phyloP scores from a whole-genome alignment of 2,888 invertebrate species.

The Drosophila prostipennis region DNA sequence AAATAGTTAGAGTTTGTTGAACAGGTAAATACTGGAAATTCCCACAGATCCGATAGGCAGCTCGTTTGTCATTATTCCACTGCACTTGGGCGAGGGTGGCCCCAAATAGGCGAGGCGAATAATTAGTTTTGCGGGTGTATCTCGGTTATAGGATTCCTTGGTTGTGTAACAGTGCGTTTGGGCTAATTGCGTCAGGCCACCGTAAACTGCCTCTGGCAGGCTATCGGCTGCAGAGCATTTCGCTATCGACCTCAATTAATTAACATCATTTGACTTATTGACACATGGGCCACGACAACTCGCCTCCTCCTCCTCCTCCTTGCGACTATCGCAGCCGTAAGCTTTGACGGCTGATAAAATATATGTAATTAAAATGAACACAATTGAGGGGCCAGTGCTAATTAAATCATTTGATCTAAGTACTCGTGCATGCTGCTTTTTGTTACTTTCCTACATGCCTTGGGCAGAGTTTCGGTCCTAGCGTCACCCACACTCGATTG shows the following conservation, averaged over 20 bases:
- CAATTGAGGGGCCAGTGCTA: slow-evolving; percentile 75
- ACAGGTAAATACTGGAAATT: background rate
- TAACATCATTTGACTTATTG: slow-evolving; percentile 82
- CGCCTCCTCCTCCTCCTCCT: slow-evolving; percentile 20
- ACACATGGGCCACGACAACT: slow-evolving; percentile 55
- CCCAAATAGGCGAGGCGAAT: background rate
- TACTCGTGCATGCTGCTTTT: slow-evolving; percentile 28
- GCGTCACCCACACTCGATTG: slow-evolving; percentile 2
- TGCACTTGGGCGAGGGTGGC: slow-evolving; percentile 12
- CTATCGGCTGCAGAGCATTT: slow-evolving; percentile 53
- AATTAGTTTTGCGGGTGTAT: slow-evolving; percentile 9
- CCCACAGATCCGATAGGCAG: background rate
- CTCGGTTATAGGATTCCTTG: slow-evolving; percentile 44
- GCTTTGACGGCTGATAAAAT: slow-evolving; percentile 61
- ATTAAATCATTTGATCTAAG: slow-evolving; percentile 69
- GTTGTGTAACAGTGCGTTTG: slow-evolving; percentile 51
- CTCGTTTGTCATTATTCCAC: slow-evolving; percentile 21
- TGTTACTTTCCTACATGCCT: slow-evolving; percentile 8
- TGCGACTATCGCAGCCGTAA: slow-evolving; percentile 7
- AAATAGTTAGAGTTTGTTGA: too few species aligned
- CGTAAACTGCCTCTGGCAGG: slow-evolving; percentile 57
- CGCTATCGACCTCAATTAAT: slow-evolving; percentile 75
- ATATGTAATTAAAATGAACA: slow-evolving; percentile 73
- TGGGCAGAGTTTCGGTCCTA: background rate
- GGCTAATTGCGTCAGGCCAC: slow-evolving; percentile 53